Evolutionary conservation across 2,797 vertebrate species (phyloP).

Genomic region (Podarcis lilfordi): DNA sequence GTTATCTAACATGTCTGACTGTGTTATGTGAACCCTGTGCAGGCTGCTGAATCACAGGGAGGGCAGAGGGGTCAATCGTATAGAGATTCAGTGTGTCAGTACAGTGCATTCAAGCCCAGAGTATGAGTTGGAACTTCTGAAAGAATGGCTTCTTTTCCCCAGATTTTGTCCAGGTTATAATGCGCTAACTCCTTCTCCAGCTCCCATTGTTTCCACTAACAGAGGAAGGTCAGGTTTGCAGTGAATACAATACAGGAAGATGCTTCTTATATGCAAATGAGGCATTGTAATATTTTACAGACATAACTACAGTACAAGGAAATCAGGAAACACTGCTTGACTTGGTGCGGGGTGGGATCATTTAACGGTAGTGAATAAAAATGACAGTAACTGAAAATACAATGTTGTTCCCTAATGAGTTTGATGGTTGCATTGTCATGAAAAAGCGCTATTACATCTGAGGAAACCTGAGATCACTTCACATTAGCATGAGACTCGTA

Average conservation of each 20-base stretch:
- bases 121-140: background rate
- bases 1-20: background rate
- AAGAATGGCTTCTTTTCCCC: background rate
- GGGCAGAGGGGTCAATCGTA: background rate
- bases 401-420: constrained; percentile 60
- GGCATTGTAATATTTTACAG: constrained; percentile 49
- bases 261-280: constrained; percentile 63
- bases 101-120: background rate
- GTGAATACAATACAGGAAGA: constrained; percentile 21
- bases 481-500: constrained; percentile 60
- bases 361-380: constrained; percentile 52
- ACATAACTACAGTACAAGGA: constrained; percentile 49
- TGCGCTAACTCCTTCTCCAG: background rate
- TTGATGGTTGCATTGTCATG: constrained; percentile 63
- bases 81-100: background rate
- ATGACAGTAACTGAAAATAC: constrained; percentile 67
- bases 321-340: constrained; percentile 60
- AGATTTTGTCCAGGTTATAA: background rate
- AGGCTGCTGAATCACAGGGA: background rate
- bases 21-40: background rate
- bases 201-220: background rate
- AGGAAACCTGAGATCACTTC: constrained; percentile 45
- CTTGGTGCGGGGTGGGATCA: constrained; percentile 28
- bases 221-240: background rate
- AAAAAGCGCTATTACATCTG: constrained; percentile 57